Base-by-base conservation (phyloP, 2,888 invertebrate genomes). In the Dynastes tityus region DNA sequence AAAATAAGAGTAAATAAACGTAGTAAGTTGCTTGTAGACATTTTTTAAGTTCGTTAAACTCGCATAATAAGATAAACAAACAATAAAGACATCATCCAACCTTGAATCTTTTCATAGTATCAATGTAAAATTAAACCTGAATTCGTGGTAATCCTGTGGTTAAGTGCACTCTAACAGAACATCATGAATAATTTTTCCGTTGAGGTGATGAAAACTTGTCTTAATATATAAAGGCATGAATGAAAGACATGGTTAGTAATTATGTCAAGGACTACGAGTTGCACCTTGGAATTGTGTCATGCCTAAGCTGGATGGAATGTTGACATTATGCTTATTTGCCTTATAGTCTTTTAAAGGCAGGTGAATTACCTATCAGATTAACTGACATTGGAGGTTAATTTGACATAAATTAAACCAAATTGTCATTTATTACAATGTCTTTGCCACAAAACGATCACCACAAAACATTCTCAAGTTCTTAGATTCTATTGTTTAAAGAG, bases 161-260 rank as follows among this genome's bases (percentile, higher is more conserved):
- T 74, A 74, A 63, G 73, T 63, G 22, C 73, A 74, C 61, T 74
- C 73, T 74, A 74, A 74, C 45, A 74, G 73, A 74, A 74, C 73
- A 32, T 61, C 29, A 29, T 58, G 32, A 53, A 71, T 27, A 74
- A 40, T 58, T 73, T 45, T 73, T 58, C 58, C 29, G 58, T 73
- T 73, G 40, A 61, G 58, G 13, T 55, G 16, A 61, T 45, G 73
- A 61, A 73, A 61, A 45, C 27, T 13, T 63, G 40, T 61, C 61
- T 8, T 27, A 58, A 32, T 6, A 11, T 40, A 22, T 37, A 13
- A 22, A 61, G 27, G 45, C 58, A 63, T 61, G 61, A 74, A 74
- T 61, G 73, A 45, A 61, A 74, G 61, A 74, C 49, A 74, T 74
- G 45, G 61, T 45, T 74, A 40, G 22, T 74, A 74, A 74, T 74